phyloP scores from a whole-genome alignment of 2,888 invertebrate species.

The Lithophane ornitopus region DNA sequence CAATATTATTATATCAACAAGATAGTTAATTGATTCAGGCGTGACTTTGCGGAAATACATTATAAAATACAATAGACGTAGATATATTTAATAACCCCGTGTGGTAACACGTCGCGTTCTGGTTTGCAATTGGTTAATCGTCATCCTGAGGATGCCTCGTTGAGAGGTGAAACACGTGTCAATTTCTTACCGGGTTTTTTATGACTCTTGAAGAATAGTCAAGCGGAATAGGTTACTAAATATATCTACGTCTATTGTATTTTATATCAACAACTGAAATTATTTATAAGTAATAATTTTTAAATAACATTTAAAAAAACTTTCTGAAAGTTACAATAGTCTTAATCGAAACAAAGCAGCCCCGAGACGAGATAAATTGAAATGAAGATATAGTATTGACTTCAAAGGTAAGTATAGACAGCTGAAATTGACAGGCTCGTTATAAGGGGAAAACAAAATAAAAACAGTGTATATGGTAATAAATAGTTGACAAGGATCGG shows the following conservation, averaged over 20 bases:
- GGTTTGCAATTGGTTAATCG: too few species aligned
- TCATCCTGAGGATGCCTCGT: too few species aligned
- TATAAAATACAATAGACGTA: too few species aligned
- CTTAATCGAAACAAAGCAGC: neutral
- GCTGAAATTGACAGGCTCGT: conserved; percentile 23
- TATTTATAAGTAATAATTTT: neutral
- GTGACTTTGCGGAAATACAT: too few species aligned
- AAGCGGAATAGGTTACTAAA: too few species aligned
- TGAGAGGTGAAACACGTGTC: too few species aligned
- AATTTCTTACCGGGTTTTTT: too few species aligned
- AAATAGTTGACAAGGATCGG: conserved; percentile 64
- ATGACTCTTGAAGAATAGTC: too few species aligned
- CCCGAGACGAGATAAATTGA: conserved; percentile 2
- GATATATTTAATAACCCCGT: too few species aligned
- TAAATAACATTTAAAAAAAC: neutral
- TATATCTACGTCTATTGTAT: too few species aligned
- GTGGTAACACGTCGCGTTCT: too few species aligned
- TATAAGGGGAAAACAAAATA: conserved; percentile 37
- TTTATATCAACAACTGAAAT: neutral
- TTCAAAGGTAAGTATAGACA: conserved; percentile 20
- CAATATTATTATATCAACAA: neutral
- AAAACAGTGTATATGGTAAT: conserved; percentile 50
- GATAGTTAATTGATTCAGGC: too few species aligned
- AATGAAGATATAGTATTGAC: neutral
- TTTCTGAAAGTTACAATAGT: neutral